phyloP scores from a whole-genome alignment of 2,888 invertebrate genomes.

The Monopis laevigella region DNA sequence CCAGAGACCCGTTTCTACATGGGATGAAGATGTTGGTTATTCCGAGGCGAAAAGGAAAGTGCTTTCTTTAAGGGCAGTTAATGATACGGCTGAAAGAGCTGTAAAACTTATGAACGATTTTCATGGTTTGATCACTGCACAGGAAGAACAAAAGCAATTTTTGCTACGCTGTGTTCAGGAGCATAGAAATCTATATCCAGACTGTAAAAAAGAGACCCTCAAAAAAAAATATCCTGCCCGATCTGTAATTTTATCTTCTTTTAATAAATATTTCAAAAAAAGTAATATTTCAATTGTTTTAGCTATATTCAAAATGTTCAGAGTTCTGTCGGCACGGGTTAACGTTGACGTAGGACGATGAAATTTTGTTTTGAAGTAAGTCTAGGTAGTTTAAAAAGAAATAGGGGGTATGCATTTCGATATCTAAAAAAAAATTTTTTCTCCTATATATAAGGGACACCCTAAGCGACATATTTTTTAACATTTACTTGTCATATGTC shows the following conservation, averaged over 20 bases:
- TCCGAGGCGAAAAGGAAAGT: constrained; percentile 12
- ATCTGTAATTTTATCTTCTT: constrained; percentile 8
- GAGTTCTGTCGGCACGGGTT: constrained; percentile 14
- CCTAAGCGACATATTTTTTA: too few species aligned
- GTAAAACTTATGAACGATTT: constrained; percentile 21
- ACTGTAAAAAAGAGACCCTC: constrained; percentile 11
- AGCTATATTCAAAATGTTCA: constrained; percentile 2
- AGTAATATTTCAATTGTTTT: constrained; percentile 8
- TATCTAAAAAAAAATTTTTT: constrained; percentile 3
- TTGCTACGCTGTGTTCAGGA: constrained; percentile 18
- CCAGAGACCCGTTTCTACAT: constrained; percentile 14
- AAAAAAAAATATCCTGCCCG: constrained; percentile 11
- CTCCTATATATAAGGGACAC: constrained; percentile 3
- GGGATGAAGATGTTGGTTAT: constrained; percentile 17
- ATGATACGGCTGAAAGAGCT: constrained; percentile 19
- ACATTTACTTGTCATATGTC: too few species aligned
- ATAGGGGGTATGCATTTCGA: constrained; percentile 6
- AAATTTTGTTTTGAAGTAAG: constrained; percentile 13
- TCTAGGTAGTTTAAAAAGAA: constrained; percentile 11
- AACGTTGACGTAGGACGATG: constrained; percentile 8
- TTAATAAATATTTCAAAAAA: constrained; percentile 8
- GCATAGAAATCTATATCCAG: constrained; percentile 13
- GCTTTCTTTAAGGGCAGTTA: constrained; percentile 15
- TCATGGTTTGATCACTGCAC: constrained; percentile 19
- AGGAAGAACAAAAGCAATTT: constrained; percentile 19